Evolutionary conservation across 2,888 invertebrate genomes (phyloP).

Genomic region (Pristionchus fissidentatus): DNA sequence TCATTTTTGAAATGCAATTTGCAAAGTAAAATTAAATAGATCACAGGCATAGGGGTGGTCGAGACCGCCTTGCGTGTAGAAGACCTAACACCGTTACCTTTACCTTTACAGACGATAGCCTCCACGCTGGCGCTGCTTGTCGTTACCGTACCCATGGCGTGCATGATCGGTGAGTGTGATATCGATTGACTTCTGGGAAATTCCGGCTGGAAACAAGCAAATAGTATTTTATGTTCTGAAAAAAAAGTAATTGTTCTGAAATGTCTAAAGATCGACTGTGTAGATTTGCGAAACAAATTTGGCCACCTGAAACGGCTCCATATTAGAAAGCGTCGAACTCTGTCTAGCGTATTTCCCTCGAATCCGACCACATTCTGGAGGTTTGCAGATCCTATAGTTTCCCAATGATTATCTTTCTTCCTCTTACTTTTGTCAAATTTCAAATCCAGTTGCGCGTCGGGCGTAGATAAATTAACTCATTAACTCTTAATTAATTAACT

Average conservation of each 20-base stretch:
- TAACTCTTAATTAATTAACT: too few relatives aligned
- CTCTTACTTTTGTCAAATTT: too few relatives aligned
- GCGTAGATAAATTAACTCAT: too few relatives aligned
- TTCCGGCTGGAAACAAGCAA: neutral
- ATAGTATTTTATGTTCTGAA: neutral
- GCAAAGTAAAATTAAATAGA: too few relatives aligned
- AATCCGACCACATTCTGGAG: too few relatives aligned
- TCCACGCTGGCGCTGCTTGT: constrained; percentile 35
- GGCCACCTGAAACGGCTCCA: neutral
- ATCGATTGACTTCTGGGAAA: neutral
- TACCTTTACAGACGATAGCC: constrained; percentile 28
- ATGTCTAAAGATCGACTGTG: too few relatives aligned
- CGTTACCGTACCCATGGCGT: constrained; percentile 31
- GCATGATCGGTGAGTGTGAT: constrained; percentile 24
- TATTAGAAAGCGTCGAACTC: too few relatives aligned
- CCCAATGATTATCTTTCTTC: neutral
- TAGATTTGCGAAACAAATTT: neutral
- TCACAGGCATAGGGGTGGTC: too few relatives aligned
- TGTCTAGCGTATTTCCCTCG: too few relatives aligned
- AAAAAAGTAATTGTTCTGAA: too few relatives aligned
- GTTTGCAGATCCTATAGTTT: neutral
- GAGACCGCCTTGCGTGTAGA: neutral
- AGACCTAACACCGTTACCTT: neutral
- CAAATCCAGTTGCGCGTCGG: too few relatives aligned
- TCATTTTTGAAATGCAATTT: too few relatives aligned